Percentiles rank a stretch among this genome's conserved stretches.
Conservation (phyloP, 1,140 invertebrate genomes). For the Drosophila santomea region DNA sequence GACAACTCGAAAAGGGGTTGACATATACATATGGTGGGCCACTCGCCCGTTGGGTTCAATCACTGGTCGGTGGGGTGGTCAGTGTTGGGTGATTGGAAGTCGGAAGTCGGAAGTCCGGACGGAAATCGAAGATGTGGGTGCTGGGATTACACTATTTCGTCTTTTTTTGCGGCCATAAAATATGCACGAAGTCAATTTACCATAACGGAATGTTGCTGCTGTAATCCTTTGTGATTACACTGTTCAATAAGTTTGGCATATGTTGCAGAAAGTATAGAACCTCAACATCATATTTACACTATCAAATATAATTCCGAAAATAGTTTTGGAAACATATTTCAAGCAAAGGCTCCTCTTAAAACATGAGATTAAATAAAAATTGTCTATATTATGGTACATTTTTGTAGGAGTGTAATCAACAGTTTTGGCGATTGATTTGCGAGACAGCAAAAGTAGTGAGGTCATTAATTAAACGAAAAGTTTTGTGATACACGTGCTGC, state of each 20-base stretch:
- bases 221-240: neutral
- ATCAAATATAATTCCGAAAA: neutral
- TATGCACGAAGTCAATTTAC: conserved; percentile 73
- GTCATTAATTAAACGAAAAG: conserved; percentile 67
- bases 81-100: conserved; percentile 6
- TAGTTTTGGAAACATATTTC: too few species aligned
- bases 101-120: neutral
- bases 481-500: neutral
- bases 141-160: conserved; percentile 51
- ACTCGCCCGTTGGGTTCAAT: conserved; percentile 30
- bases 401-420: neutral
- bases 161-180: conserved; percentile 41
- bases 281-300: neutral
- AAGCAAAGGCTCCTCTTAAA: too few species aligned
- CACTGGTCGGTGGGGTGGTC: conserved; percentile 29
- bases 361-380: too few species aligned
- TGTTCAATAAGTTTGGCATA: neutral
- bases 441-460: conserved; percentile 35
- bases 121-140: conserved; percentile 5
- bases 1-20: conserved; percentile 62
- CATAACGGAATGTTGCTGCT: conserved; percentile 57
- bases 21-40: conserved; percentile 50
- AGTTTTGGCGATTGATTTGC: conserved; percentile 50
- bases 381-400: neutral
- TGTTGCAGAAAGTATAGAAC: neutral